These are phyloP conservation scores for Bombus soroeensis DNA, from an alignment of 1,140 invertebrate species.

Conservation along the genomic window DNA sequence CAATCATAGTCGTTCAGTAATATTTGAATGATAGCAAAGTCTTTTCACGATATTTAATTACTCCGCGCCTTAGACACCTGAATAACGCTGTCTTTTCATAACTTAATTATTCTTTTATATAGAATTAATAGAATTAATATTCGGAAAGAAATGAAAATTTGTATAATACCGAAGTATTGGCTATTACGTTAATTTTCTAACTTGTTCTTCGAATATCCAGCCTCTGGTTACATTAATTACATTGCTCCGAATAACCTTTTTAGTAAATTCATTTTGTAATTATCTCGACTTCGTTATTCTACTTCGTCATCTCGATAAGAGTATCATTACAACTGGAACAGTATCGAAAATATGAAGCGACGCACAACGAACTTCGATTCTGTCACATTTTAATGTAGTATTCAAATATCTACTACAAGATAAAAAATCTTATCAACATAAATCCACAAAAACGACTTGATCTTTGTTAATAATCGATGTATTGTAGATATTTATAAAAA, in stretches of 20 bases:
- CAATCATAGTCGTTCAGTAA: neutral
- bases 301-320: no score
- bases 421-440: no score
- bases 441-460: no score
- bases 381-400: no score
- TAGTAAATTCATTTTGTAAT: neutral
- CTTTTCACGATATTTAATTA: neutral
- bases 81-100: neutral
- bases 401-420: no score
- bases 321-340: neutral
- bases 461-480: neutral
- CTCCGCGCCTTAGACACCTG: neutral
- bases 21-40: neutral
- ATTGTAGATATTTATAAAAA: neutral
- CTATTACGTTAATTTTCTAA: neutral
- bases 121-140: neutral
- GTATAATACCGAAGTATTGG: neutral
- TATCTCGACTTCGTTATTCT: neutral
- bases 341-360: neutral
- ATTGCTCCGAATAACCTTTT: neutral
- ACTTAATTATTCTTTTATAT: neutral
- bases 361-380: no score
- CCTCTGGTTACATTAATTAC: neutral
- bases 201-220: neutral
- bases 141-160: neutral